Evolutionary conservation across 2,113 vertebrate genomes (phyloP).

Genomic region (Notothenia coriiceps): DNA sequence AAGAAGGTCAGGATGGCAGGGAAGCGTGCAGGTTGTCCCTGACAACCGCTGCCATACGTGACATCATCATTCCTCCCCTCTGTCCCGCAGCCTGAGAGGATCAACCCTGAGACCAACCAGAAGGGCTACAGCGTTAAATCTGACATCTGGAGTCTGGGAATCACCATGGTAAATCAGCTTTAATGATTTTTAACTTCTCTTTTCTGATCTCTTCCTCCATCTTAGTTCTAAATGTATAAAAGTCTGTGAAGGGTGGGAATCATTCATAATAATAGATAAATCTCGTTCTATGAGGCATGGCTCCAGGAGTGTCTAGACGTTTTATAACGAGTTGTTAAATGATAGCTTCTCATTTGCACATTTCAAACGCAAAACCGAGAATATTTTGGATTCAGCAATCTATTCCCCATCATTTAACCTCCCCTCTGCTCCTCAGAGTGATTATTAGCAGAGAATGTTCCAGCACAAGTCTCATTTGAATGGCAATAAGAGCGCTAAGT

Average conservation of each 20-base stretch:
- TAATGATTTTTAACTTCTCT: neutral
- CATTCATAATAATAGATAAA: neutral
- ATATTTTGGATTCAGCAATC: slow-evolving; percentile 19
- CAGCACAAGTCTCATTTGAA: neutral
- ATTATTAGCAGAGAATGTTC: neutral
- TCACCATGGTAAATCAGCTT: slow-evolving; percentile 89
- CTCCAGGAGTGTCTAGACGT: slow-evolving; percentile 21
- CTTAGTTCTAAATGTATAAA: neutral
- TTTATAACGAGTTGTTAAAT: slow-evolving; percentile 48
- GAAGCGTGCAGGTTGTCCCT: neutral
- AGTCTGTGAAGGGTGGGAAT: neutral
- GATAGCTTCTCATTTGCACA: slow-evolving; percentile 32
- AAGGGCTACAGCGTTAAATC: slow-evolving; percentile 98
- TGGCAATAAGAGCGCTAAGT: neutral
- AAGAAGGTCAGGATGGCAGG: neutral
- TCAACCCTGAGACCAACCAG: slow-evolving; percentile 97
- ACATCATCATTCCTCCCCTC: slow-evolving; percentile 20
- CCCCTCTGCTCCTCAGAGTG: neutral
- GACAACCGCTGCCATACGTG: neutral
- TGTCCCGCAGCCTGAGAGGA: slow-evolving; percentile 92
- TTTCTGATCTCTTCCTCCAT: too few relatives aligned
- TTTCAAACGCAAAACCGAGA: slow-evolving; percentile 34
- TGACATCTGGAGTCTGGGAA: slow-evolving; percentile 98
- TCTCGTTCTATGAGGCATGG: neutral
- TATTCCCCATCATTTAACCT: neutral